These are phyloP conservation scores for Valencia hispanica DNA, from an alignment of 2,797 vertebrate species.

Conservation along the genomic window DNA sequence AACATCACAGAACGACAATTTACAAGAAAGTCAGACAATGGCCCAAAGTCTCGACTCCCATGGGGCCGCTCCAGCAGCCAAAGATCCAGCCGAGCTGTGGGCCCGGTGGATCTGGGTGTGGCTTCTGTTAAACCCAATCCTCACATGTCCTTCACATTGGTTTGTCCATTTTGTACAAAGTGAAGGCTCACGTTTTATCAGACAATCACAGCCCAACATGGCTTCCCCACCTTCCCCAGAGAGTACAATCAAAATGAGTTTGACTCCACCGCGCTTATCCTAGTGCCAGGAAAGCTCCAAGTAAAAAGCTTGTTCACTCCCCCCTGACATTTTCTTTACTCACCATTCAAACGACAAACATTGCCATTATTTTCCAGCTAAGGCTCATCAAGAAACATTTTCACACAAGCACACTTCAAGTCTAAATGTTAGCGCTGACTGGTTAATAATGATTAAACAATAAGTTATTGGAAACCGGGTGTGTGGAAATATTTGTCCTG, in stretches of 20 bases:
- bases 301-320: conserved; percentile 58
- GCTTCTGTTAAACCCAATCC: conserved; percentile 22
- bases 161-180: conserved; percentile 59
- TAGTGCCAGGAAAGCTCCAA: conserved; percentile 56
- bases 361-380: conserved; percentile 23
- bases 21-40: conserved; percentile 66
- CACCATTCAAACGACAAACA: conserved; percentile 24
- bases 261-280: conserved; percentile 64
- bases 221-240: conserved; percentile 50
- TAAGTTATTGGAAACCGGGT: conserved; percentile 26
- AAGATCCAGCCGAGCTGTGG: conserved; percentile 13
- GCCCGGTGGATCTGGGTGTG: conserved; percentile 27
- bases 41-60: conserved; percentile 49
- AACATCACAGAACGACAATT: conserved; percentile 78
- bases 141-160: conserved; percentile 14
- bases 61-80: conserved; percentile 16
- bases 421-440: conserved; percentile 42
- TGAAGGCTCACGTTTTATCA: conserved; percentile 44
- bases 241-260: conserved; percentile 68
- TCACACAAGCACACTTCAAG: conserved; percentile 32
- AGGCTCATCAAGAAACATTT: conserved; percentile 24
- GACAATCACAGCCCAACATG: conserved; percentile 48
- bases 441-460: conserved; percentile 24
- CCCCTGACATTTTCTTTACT: conserved; percentile 24
- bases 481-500: conserved; percentile 27